Percentiles rank a stretch among this genome's conserved stretches.
Conservation (phyloP, 2,888 invertebrate genomes). For the Zelleria hepariella region DNA sequence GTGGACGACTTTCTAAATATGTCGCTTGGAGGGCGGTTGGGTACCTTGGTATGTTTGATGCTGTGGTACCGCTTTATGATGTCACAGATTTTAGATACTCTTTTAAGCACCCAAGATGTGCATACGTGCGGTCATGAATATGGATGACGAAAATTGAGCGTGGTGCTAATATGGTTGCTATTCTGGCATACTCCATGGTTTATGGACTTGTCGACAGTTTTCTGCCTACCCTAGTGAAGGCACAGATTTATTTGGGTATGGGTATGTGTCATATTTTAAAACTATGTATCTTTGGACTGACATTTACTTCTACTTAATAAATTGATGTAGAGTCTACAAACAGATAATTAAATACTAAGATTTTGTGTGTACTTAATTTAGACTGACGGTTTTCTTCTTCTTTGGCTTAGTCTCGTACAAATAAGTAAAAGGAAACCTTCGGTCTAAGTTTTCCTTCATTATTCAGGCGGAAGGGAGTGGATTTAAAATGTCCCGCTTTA, state of each 20-base stretch:
- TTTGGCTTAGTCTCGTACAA: not conserved
- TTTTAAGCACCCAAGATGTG: too few relatives aligned
- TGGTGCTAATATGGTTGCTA: too few relatives aligned
- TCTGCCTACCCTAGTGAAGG: too few relatives aligned
- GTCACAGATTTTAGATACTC: not conserved
- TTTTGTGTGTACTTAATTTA: too few relatives aligned
- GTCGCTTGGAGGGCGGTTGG: slow-evolving; percentile 16
- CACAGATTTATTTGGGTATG: too few relatives aligned
- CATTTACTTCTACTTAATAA: not conserved
- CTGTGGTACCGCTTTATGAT: not conserved
- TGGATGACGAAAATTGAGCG: too few relatives aligned
- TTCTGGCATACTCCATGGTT: too few relatives aligned
- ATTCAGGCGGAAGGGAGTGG: slow-evolving; percentile 29
- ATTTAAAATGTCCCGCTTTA: slow-evolving; percentile 65
- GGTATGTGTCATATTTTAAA: too few relatives aligned
- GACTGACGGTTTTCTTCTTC: not conserved
- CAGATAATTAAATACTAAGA: not conserved
- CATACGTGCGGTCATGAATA: too few relatives aligned
- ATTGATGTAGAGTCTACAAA: not conserved
- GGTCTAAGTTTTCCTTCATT: slow-evolving; percentile 52
- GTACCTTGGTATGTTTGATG: not conserved
- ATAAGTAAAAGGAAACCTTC: slow-evolving; percentile 16
- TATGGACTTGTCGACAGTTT: too few relatives aligned
- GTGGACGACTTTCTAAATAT: slow-evolving; percentile 56
- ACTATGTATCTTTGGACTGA: too few relatives aligned